Evolutionary conservation across 2,113 vertebrate species (phyloP), one percentile per base, ranked within the genome.

Genomic region (Meles meles): DNA sequence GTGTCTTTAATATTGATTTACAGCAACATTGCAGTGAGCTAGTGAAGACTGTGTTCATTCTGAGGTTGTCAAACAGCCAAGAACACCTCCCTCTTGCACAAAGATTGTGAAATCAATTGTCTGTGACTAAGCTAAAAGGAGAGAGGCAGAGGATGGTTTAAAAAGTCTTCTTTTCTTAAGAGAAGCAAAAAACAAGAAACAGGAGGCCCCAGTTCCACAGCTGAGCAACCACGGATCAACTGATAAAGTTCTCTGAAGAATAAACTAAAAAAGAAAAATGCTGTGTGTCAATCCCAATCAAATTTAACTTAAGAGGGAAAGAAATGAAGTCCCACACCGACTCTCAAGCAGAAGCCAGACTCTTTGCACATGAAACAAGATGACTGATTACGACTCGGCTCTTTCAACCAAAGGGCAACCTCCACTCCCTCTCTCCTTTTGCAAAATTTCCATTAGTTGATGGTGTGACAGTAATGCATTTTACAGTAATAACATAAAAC

Each of bases 261-360:
- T 12, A 67, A 57, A 55, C 37, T 44, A 21, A 76, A n/a, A 71
- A 61, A 87, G 18, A 72, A 83, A 87, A 90, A 77, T 44, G 6
- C 18, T 67, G 9, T 21, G 14, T 83, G 92, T 87, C 92, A n/a
- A 52, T 96, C 96, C 92, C n/a, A 80, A 82, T 93, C 63, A 94
- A 74, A 49, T 93, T 59, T 89, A 90, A 88, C 44, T 65, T 61
- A n/a, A 71, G 21, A 27, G 20, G 23, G 67, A 67, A 92, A 93
- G 76, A 63, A 95, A 89, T 5, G 6, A 79, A 83, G 63, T 57
- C n/a, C 59, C 72, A 63, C 65, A 44, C 29, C 52, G 77, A 52
- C 87, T 91, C 77, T 81, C 52, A 52, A 90, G 72, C 52, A 37
- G 10, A 57, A 80, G 29, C 74, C 61, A 67, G 42, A 84, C 12